These are phyloP conservation scores for Osedax fenrisi DNA, from an alignment of 2,888 invertebrate genomes.

Conservation along the genomic window DNA sequence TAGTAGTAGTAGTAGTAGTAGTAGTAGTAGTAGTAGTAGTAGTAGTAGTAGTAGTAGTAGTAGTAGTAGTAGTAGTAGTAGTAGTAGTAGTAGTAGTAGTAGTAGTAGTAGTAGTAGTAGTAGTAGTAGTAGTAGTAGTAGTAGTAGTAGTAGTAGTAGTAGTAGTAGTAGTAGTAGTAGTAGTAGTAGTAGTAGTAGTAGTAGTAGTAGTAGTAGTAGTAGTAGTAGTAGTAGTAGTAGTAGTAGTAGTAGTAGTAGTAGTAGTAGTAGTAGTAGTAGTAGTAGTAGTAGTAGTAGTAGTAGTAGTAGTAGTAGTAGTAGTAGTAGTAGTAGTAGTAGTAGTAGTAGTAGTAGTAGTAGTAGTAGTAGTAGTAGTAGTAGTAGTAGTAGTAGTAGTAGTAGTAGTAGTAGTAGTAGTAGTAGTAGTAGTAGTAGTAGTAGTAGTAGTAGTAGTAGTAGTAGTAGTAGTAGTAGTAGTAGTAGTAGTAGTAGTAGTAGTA, in stretches of 20 bases:
- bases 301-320: conserved; percentile 2
- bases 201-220: background rate
- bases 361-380: background rate
- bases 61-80: no score
- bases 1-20: no score
- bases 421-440: background rate
- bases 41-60: no score
- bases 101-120: no score
- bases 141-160: no score
- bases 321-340: conserved; percentile 2
- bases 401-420: background rate
- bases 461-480: background rate
- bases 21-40: no score
- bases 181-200: background rate
- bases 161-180: no score
- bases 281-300: background rate
- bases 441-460: background rate
- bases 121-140: no score
- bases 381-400: background rate
- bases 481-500: background rate
- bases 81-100: no score
- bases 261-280: background rate
- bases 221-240: background rate
- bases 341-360: background rate
- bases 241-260: background rate